These are phyloP conservation scores for Branchellion lobata DNA, from an alignment of 2,888 invertebrate genomes.

Conservation along the genomic window DNA sequence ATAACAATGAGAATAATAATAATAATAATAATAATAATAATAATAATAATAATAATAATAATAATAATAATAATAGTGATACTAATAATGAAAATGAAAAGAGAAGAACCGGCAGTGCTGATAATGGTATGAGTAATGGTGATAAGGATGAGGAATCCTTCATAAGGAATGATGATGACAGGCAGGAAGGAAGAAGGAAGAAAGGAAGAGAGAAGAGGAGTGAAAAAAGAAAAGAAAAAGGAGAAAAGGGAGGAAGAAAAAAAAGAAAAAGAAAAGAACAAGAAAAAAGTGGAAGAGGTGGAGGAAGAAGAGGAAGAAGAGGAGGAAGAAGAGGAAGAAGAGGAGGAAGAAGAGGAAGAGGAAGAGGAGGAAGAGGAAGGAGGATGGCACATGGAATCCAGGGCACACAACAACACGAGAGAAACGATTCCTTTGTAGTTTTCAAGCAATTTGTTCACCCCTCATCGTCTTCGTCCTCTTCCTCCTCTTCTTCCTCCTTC, in stretches of 20 bases:
- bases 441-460: too few species aligned
- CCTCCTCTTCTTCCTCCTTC: background rate
- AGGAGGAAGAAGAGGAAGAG: background rate
- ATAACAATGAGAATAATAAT: too few species aligned
- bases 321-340: background rate
- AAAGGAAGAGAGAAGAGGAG: too few species aligned
- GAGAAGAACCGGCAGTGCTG: background rate
- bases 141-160: too few species aligned
- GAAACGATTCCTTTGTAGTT: background rate
- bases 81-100: background rate
- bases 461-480: too few species aligned
- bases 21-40: slow-evolving; percentile 3
- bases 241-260: slow-evolving; percentile 7
- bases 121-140: slow-evolving; percentile 20
- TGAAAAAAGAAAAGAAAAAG: slow-evolving; percentile 1
- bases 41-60: slow-evolving; percentile 7
- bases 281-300: too few species aligned
- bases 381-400: background rate
- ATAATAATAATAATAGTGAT: slow-evolving; percentile 22
- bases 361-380: background rate
- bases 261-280: slow-evolving; percentile 3
- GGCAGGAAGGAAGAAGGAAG: too few species aligned
- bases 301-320: too few species aligned
- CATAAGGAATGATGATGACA: too few species aligned
- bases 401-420: too few species aligned